phyloP scores from a whole-genome alignment of 1,140 invertebrate species.

The Anadara kagoshimensis region DNA sequence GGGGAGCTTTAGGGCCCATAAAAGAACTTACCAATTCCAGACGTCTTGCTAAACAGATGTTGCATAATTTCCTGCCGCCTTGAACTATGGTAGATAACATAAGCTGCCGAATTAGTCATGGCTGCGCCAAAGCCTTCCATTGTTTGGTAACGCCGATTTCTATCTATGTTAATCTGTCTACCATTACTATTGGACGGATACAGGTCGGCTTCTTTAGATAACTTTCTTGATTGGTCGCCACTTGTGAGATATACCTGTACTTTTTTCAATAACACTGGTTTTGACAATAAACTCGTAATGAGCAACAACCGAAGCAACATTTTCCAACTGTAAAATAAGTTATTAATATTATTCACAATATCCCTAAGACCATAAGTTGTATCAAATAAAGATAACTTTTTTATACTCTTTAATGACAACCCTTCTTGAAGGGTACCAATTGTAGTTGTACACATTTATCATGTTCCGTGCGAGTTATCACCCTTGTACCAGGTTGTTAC shows the following conservation, averaged over 20 bases:
- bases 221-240: slow-evolving; percentile 28
- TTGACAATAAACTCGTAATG: too few relatives aligned
- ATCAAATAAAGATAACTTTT: too few relatives aligned
- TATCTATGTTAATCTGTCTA: slow-evolving; percentile 27
- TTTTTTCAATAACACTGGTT: not conserved
- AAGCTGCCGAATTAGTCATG: slow-evolving; percentile 48
- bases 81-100: slow-evolving; percentile 47
- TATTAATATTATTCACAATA: too few relatives aligned
- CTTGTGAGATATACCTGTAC: slow-evolving; percentile 35
- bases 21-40: slow-evolving; percentile 28
- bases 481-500: too few relatives aligned
- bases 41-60: slow-evolving; percentile 35
- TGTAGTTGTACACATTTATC: too few relatives aligned
- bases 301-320: too few relatives aligned
- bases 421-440: too few relatives aligned
- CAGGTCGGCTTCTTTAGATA: slow-evolving; percentile 15
- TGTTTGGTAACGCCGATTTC: slow-evolving; percentile 33
- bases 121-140: slow-evolving; percentile 52
- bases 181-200: slow-evolving; percentile 18
- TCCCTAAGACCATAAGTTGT: too few relatives aligned
- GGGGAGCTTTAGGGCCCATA: too few relatives aligned
- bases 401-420: too few relatives aligned
- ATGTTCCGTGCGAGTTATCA: too few relatives aligned
- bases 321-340: too few relatives aligned
- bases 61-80: slow-evolving; percentile 41